A percentile compares a stretch with the other conserved stretches of the same genome.
These are phyloP conservation scores for Formica selysi DNA, from an alignment of 1,140 invertebrate species.

Conservation along the genomic window DNA sequence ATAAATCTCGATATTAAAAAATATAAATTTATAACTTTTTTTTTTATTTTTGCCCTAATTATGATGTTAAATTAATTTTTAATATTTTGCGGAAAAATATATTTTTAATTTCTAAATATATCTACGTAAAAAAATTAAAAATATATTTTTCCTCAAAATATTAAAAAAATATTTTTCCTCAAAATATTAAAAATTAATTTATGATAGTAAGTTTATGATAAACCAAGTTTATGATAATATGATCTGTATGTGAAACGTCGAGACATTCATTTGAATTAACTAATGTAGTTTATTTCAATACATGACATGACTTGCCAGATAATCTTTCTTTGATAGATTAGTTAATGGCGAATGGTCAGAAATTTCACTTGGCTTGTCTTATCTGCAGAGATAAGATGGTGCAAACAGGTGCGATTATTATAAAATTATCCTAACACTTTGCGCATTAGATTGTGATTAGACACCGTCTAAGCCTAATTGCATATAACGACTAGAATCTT, in stretches of 20 bases:
- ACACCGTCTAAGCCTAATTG: background rate
- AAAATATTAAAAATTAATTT: background rate
- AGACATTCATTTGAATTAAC: background rate
- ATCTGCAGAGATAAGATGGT: constrained; percentile 46
- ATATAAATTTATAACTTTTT: background rate
- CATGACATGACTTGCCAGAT: background rate
- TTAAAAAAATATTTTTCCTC: background rate
- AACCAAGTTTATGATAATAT: background rate
- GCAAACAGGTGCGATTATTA: constrained; percentile 41
- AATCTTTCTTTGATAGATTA: background rate
- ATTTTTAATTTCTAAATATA: background rate
- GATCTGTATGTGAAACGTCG: background rate
- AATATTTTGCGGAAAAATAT: background rate
- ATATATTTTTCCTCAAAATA: background rate
- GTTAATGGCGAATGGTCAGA: background rate
- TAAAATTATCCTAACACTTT: constrained; percentile 10
- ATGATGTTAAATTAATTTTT: background rate
- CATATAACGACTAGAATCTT: background rate
- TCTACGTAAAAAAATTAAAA: background rate
- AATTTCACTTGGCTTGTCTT: constrained; percentile 35
- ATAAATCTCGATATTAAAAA: background rate
- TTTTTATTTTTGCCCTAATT: too few relatives aligned
- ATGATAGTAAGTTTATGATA: too few relatives aligned
- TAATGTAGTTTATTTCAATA: background rate
- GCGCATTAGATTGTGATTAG: background rate